Evolutionary conservation across 2,113 vertebrate genomes (phyloP).

Genomic region (Ursus arctos): DNA sequence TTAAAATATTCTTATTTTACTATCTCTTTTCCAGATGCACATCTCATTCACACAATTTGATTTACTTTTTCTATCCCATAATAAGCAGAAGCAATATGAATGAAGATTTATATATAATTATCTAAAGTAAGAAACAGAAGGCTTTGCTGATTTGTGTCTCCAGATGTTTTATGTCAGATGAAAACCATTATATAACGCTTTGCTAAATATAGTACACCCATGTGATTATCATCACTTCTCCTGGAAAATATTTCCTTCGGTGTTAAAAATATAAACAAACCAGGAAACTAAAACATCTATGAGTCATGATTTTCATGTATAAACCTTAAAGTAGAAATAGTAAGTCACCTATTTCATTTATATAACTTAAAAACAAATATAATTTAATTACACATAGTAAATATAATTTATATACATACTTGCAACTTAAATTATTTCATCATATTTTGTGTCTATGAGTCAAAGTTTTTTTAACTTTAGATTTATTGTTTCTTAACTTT

Average conservation of each 20-base stretch:
- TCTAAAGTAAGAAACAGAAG: constrained; percentile 54
- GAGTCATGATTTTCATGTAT: not conserved
- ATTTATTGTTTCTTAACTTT: not conserved
- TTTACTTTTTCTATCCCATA: not conserved
- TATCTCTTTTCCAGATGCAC: not conserved
- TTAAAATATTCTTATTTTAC: not conserved
- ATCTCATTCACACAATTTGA: not conserved
- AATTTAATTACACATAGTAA: not conserved
- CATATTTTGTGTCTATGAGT: not conserved
- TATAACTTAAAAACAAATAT: constrained; percentile 2
- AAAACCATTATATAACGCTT: not conserved
- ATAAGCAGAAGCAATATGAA: not conserved
- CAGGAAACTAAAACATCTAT: not conserved
- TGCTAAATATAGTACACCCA: constrained; percentile 28
- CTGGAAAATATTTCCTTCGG: not conserved
- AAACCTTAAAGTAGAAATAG: not conserved
- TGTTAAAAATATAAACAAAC: constrained; percentile 39
- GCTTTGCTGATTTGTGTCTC: not conserved
- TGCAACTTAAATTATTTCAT: not conserved
- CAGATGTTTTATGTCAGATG: constrained; percentile 58
- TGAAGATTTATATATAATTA: constrained; percentile 40
- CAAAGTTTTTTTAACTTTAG: not conserved
- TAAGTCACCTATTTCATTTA: not conserved
- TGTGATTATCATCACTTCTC: constrained; percentile 26
- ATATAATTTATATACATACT: not conserved